Base-by-base conservation (phyloP, 2,113 vertebrate species). In the Ammodytes marinus region DNA sequence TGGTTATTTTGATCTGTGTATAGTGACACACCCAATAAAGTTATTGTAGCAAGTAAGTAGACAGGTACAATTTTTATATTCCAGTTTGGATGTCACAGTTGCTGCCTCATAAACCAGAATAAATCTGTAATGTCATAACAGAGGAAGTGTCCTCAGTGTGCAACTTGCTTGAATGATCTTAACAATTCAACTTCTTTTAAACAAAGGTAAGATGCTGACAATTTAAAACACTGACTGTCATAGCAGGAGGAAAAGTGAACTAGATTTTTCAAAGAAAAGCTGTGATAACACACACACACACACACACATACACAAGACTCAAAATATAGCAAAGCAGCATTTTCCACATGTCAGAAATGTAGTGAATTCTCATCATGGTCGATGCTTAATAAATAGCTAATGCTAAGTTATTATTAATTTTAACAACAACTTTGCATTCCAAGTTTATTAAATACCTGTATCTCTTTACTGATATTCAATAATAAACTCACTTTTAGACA, bases 1-100 rank as follows among this genome's bases (percentile, higher is more conserved):
- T 66, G 59, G 14, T 39, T 74, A 47, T 74, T 77, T 50, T 76
- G 55, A 66, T 73, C 45, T n/a, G 40, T 45, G n/a, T 49, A 60
- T 10, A 58, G 17, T 4, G 15, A 55, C 75, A 61, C 60, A 46
- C 65, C 69, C 47, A 5, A 3, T 65, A 12, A 65, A 61, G 54
- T 17, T 12, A 55, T 27, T 27, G 27, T 27, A 53, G 52, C 47
- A 11, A 58, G 2, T 42, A 63, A 43, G 17, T n/a, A 10, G 15
- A 15, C 19, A 4, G 17, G 6, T 46, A 13, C 61, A 27, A n/a
- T 59, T 50, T n/a, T 27, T 45, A 7, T 6, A 37, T 65, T 67
- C 46, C n/a, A 59, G 43, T 40, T 15, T 6, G 53, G 17, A 15
- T 17, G 52, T 15, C 13, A 65, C 40, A 64, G 11, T 4, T 11